These are phyloP conservation scores for Drosophila borealis DNA, from an alignment of 2,888 invertebrate species.

Conservation along the genomic window DNA sequence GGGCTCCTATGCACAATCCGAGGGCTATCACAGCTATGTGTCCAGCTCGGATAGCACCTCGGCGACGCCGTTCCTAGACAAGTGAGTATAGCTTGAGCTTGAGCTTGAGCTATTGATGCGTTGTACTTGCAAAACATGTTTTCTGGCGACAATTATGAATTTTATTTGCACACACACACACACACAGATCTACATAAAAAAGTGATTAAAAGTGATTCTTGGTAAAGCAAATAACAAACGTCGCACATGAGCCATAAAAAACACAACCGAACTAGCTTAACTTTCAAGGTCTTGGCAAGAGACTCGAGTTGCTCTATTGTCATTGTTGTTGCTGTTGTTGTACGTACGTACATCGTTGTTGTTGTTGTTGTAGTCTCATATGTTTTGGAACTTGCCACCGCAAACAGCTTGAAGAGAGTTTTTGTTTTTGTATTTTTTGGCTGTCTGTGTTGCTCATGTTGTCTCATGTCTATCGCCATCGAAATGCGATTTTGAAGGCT, in stretches of 20 bases:
- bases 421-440: conserved; percentile 18
- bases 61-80: conserved; percentile 91
- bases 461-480: conserved; percentile 55
- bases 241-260: conserved; percentile 59
- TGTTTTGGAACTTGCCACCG: conserved; percentile 42
- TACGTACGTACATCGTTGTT: conserved; percentile 1
- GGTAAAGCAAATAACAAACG: conserved; percentile 64
- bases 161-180: conserved; percentile 41
- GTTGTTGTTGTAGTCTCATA: conserved; percentile 16
- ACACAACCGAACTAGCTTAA: conserved; percentile 65
- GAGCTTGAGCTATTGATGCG: background rate
- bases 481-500: conserved; percentile 73
- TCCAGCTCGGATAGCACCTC: conserved; percentile 91
- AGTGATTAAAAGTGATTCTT: conserved; percentile 73
- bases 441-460: conserved; percentile 12
- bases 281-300: conserved; percentile 69
- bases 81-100: conserved; percentile 83
- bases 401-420: conserved; percentile 50
- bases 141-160: conserved; percentile 69
- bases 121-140: conserved; percentile 52
- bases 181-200: conserved; percentile 39
- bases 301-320: conserved; percentile 60
- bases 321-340: conserved; percentile 17
- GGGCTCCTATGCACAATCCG: conserved; percentile 91
- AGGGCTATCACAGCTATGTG: conserved; percentile 92